Evolutionary conservation across 37 sponge, comb jelly and placozoan genomes (phyloP).

Genomic region (Eunapius fragilis): DNA sequence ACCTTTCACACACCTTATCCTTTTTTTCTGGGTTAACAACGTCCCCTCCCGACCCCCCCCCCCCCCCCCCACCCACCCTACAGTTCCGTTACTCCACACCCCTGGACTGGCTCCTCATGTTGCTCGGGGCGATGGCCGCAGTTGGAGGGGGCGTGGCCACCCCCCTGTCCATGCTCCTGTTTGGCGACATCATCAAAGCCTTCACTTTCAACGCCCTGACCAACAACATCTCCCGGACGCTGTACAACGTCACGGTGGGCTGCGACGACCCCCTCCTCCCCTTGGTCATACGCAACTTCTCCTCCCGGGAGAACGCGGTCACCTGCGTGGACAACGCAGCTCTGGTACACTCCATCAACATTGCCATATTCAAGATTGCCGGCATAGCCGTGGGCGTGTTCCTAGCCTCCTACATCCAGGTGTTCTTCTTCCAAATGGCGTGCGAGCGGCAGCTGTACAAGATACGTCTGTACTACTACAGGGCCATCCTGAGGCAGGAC

Average conservation of each 20-base stretch:
- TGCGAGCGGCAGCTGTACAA: slow-evolving; percentile 70
- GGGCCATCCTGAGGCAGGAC: slow-evolving; percentile 78
- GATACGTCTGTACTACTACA: slow-evolving; percentile 59
- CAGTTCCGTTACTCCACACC: slow-evolving; percentile 79
- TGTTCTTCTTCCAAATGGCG: slow-evolving; percentile 64
- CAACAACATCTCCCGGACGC: not conserved
- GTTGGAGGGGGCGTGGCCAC: slow-evolving; percentile 57
- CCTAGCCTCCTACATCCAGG: slow-evolving; percentile 45
- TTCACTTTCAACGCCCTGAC: slow-evolving; percentile 36
- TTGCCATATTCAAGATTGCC: not conserved
- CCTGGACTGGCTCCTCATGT: slow-evolving; percentile 63
- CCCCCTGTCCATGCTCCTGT: slow-evolving; percentile 66
- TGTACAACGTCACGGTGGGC: not conserved
- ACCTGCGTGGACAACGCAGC: slow-evolving; percentile 1
- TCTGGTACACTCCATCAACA: slow-evolving; percentile 2
- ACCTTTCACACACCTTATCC: too few species aligned
- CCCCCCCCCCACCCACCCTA: too few species aligned
- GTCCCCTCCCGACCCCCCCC: too few species aligned
- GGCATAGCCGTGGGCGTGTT: slow-evolving; percentile 50
- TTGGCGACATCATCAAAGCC: slow-evolving; percentile 72
- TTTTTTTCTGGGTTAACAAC: too few species aligned
- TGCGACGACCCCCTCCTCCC: not conserved
- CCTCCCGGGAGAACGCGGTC: not conserved
- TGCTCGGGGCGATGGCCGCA: slow-evolving; percentile 64
- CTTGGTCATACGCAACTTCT: not conserved